Conservation (phyloP, 2,113 vertebrate genomes). For the Antennarius striatus region DNA sequence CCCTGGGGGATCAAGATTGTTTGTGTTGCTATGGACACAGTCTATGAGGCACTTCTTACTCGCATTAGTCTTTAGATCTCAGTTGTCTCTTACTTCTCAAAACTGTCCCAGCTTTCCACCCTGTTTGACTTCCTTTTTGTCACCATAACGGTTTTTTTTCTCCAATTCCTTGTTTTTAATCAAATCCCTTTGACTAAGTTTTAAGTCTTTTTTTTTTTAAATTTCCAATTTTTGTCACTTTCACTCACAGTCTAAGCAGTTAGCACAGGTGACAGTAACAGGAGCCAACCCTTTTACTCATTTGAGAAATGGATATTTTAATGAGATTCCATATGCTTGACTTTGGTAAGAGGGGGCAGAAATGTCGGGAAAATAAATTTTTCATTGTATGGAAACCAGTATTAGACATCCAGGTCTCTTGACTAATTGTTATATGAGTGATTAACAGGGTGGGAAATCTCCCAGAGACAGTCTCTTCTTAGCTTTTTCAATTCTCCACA, state of each 20-base stretch:
- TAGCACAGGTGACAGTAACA: conserved; percentile 28
- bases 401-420: not conserved
- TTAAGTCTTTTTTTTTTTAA: too few relatives aligned
- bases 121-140: too few relatives aligned
- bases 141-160: too few relatives aligned
- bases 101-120: too few relatives aligned
- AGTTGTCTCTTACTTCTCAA: too few relatives aligned
- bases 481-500: conserved; percentile 34
- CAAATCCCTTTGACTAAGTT: too few relatives aligned
- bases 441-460: not conserved
- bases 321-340: conserved; percentile 51
- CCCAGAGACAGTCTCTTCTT: not conserved
- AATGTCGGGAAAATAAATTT: not conserved
- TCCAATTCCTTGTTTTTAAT: too few relatives aligned
- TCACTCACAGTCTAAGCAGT: not conserved
- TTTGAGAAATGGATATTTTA: conserved; percentile 48
- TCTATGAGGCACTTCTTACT: too few relatives aligned
- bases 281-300: conserved; percentile 18
- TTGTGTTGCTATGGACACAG: too few relatives aligned
- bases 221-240: too few relatives aligned
- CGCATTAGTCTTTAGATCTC: too few relatives aligned
- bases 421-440: not conserved
- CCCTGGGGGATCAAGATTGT: too few relatives aligned
- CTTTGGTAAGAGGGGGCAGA: conserved; percentile 12
- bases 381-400: not conserved